phyloP scores from a whole-genome alignment of 2,797 vertebrate genomes.

The Echeneis naucrates region DNA sequence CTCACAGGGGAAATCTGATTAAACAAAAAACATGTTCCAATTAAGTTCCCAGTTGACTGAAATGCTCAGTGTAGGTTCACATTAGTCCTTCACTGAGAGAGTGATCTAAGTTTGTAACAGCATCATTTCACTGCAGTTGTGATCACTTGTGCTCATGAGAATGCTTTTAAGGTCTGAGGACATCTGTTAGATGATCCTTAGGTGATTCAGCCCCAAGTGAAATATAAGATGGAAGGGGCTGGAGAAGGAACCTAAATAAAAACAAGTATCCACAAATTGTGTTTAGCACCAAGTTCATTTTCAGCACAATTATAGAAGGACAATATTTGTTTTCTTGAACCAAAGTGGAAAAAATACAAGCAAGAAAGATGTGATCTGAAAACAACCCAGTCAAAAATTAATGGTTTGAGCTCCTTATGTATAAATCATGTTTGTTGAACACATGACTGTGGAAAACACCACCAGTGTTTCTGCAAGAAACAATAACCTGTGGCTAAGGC shows the following conservation, averaged over 20 bases:
- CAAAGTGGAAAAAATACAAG: constrained; percentile 5
- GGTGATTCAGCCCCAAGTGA: too few species aligned
- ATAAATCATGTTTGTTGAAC: too few species aligned
- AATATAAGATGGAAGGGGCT: neutral
- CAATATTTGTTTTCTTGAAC: constrained; percentile 10
- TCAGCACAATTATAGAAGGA: neutral
- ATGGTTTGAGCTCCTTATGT: neutral
- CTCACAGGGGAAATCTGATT: constrained; percentile 17
- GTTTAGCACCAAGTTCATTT: neutral
- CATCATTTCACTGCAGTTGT: constrained; percentile 7
- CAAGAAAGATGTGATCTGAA: constrained; percentile 3
- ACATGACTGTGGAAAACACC: neutral
- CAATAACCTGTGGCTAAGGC: neutral
- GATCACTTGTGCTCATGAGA: neutral
- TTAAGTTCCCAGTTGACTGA: neutral
- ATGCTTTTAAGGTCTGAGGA: neutral
- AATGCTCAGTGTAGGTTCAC: neutral
- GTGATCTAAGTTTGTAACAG: neutral
- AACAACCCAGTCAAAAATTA: constrained; percentile 5
- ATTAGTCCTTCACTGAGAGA: neutral
- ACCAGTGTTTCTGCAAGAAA: constrained; percentile 29
- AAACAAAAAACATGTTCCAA: constrained; percentile 1
- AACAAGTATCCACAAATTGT: neutral
- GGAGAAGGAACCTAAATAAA: neutral
- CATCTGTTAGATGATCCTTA: neutral